These are phyloP conservation scores for Mystacornis crossleyi DNA, from an alignment of 2,113 vertebrate genomes.

Conservation along the genomic window DNA sequence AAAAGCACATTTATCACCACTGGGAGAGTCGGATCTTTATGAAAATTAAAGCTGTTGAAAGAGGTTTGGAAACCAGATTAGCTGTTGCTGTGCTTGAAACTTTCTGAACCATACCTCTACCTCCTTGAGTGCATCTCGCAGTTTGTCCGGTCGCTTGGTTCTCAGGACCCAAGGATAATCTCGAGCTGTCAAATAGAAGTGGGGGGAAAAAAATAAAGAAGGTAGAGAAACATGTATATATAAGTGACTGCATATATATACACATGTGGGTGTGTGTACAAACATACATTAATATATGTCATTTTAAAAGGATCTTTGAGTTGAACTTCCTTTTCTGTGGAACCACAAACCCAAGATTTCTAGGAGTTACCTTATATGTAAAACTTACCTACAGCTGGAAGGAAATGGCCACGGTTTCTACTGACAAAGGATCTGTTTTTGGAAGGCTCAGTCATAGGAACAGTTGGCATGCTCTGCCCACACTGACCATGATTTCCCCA, in stretches of 20 bases:
- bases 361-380: not conserved
- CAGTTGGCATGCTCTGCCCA: conserved; percentile 37
- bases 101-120: conserved; percentile 88
- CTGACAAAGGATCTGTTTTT: conserved; percentile 29
- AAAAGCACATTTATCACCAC: conserved; percentile 85
- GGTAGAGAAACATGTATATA: not conserved
- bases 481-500: conserved; percentile 14
- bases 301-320: not conserved
- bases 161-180: conserved; percentile 90
- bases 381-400: conserved; percentile 29
- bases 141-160: conserved; percentile 89
- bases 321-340: not conserved
- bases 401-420: conserved; percentile 29
- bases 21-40: conserved; percentile 80
- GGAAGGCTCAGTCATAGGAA: conserved; percentile 48
- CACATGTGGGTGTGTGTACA: rapidly evolving
- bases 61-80: conserved; percentile 83
- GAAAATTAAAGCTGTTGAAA: conserved; percentile 96
- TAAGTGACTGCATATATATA: not conserved
- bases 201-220: not conserved
- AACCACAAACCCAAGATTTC: conserved; percentile 20
- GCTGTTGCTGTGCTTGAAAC: conserved; percentile 83
- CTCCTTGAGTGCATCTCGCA: conserved; percentile 91
- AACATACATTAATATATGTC: not conserved
- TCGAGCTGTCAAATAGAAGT: conserved; percentile 79